Evolutionary conservation across 1,140 invertebrate species (phyloP).

Genomic region (Macrosteles quadrilineatus): DNA sequence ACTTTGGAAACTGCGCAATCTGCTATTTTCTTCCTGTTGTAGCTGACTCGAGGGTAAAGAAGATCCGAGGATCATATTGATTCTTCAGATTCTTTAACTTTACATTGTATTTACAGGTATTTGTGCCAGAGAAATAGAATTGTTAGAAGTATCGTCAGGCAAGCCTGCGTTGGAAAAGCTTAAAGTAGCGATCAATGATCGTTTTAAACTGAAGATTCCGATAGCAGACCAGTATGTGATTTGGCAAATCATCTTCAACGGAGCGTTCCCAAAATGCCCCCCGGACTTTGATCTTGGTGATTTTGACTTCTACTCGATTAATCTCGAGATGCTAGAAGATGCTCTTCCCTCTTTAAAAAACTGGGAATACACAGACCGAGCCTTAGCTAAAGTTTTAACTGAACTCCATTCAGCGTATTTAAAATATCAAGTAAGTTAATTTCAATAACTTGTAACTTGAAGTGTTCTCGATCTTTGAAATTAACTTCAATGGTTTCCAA

Average conservation of each 20-base stretch:
- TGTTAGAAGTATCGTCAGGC: not conserved
- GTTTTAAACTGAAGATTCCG: slow-evolving; percentile 25
- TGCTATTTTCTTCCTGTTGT: not conserved
- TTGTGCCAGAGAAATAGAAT: slow-evolving; percentile 21
- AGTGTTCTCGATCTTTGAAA: too few species aligned
- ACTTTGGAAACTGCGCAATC: not conserved
- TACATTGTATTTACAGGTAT: slow-evolving; percentile 29
- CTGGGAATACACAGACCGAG: slow-evolving; percentile 3
- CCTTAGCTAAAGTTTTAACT: slow-evolving; percentile 19
- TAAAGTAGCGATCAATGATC: slow-evolving; percentile 2
- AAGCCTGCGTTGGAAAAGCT: slow-evolving; percentile 20
- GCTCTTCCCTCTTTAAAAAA: not conserved
- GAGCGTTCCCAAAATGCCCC: slow-evolving; percentile 9
- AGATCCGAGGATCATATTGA: not conserved
- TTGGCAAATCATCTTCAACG: slow-evolving; percentile 24
- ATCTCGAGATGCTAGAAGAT: not conserved
- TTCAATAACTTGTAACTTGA: slow-evolving; percentile 10
- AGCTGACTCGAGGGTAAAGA: not conserved
- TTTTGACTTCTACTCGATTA: not conserved
- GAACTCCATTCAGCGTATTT: slow-evolving; percentile 21
- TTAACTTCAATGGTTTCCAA: too few species aligned
- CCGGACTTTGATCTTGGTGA: slow-evolving; percentile 25
- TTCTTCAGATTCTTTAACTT: slow-evolving; percentile 20
- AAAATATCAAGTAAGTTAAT: slow-evolving; percentile 29
- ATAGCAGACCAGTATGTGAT: slow-evolving; percentile 5